Conservation (phyloP, 2,113 vertebrate genomes). For the Gopherus flavomarginatus region DNA sequence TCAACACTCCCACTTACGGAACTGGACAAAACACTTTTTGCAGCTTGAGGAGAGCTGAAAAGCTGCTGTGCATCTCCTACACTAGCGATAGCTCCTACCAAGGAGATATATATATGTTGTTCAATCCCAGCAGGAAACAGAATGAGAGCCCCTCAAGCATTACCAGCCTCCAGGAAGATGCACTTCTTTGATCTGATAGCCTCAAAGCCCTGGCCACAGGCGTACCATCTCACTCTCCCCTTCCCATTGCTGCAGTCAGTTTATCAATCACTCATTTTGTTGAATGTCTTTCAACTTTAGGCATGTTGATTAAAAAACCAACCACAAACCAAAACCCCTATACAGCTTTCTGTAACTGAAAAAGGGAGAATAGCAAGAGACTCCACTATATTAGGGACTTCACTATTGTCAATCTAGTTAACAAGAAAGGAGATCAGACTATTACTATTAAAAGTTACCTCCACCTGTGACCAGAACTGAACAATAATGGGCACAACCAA, state of each 20-base stretch:
- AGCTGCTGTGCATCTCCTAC: neutral
- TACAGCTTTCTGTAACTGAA: neutral
- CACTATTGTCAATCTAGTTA: neutral
- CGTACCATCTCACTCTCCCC: neutral
- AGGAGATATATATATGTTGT: neutral
- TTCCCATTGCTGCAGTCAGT: slow-evolving; percentile 5
- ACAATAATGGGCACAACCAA: neutral
- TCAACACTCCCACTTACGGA: neutral
- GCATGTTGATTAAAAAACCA: neutral
- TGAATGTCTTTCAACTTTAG: neutral
- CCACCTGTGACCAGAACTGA: neutral
- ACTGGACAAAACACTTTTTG: neutral
- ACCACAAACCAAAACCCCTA: neutral
- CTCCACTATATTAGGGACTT: neutral
- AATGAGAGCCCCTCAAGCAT: neutral
- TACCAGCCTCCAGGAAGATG: neutral
- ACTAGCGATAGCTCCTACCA: neutral
- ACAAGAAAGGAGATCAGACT: neutral
- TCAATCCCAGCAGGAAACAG: neutral
- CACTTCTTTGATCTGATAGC: neutral
- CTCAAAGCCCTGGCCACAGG: too few species aligned
- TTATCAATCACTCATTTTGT: neutral
- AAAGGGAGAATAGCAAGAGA: neutral
- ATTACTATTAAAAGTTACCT: neutral
- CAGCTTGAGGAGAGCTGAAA: neutral